A percentile compares a stretch with the other conserved stretches of the same genome.
Conservation (phyloP, 35 echinoderm and acorn worm species). For the Heliocidaris erythrogramma region DNA sequence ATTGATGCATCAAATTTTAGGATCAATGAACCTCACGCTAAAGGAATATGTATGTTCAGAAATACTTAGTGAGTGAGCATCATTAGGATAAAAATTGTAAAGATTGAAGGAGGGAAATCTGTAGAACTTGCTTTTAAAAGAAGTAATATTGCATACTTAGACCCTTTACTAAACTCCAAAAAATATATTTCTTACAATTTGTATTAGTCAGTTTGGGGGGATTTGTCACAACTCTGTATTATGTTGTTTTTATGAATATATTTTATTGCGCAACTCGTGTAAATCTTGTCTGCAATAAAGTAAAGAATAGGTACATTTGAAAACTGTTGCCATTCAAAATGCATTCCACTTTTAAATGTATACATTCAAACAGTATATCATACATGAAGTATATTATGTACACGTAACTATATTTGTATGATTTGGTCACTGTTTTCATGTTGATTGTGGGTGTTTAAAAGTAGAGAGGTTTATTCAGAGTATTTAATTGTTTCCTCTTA, state of each 20-base stretch:
- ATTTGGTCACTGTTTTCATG: background rate
- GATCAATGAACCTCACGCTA: too few species aligned
- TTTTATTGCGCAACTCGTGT: background rate
- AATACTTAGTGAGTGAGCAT: background rate
- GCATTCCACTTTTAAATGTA: slow-evolving; percentile 17
- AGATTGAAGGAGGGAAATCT: background rate
- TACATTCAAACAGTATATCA: background rate
- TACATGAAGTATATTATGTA: background rate
- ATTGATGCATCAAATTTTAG: too few species aligned
- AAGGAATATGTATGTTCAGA: background rate
- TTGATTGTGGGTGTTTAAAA: background rate
- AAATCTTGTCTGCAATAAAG: slow-evolving; percentile 1
- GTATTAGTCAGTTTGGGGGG: background rate
- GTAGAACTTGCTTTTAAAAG: background rate
- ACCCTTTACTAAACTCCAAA: background rate
- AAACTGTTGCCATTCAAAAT: background rate
- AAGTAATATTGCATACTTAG: background rate
- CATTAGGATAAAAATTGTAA: background rate
- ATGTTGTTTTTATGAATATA: background rate
- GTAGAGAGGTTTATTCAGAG: background rate
- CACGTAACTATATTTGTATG: background rate
- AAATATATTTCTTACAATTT: background rate
- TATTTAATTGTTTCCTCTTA: background rate
- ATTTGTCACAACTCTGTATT: background rate
- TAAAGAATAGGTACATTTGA: background rate